Evolutionary conservation across 1,140 invertebrate genomes (phyloP).

Genomic region (Brachionus asplanchnoidis): DNA sequence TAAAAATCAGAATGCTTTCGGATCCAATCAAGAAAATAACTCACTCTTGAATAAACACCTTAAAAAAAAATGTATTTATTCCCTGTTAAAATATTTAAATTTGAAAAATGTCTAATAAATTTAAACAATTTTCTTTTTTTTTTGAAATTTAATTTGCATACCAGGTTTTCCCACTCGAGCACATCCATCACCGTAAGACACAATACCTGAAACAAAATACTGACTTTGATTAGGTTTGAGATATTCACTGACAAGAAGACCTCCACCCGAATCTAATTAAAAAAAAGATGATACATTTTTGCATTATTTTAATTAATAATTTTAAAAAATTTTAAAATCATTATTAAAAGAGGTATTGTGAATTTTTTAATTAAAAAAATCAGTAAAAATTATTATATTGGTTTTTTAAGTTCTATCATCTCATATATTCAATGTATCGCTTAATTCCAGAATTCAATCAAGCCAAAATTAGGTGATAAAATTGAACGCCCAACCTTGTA

Average conservation of each 20-base stretch:
- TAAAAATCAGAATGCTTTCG: neutral
- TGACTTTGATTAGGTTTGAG: neutral
- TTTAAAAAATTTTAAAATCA: too few species aligned
- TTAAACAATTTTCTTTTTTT: too few species aligned
- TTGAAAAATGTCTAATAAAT: too few species aligned
- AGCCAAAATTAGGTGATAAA: too few species aligned
- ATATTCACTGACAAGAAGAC: neutral
- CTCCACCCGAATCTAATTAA: constrained; percentile 10
- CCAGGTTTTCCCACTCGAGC: constrained; percentile 1
- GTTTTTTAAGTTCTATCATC: too few species aligned
- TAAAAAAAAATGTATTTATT: neutral
- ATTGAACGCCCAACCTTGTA: too few species aligned
- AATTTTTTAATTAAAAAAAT: too few species aligned
- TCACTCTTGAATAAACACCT: constrained; percentile 29
- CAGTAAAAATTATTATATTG: too few species aligned
- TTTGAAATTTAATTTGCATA: neutral
- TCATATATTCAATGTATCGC: too few species aligned
- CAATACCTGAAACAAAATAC: constrained; percentile 10
- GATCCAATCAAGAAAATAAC: neutral
- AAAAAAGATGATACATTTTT: neutral
- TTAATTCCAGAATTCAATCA: too few species aligned
- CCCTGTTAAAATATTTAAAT: neutral
- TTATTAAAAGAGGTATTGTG: too few species aligned
- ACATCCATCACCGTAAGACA: constrained; percentile 37
- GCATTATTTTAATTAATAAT: too few species aligned